A percentile compares a stretch with the other conserved stretches of the same genome.
Evolutionary conservation across 92 coral and sea anemone genomes (phyloP).

Genomic region (Epizoanthus fatuus): DNA sequence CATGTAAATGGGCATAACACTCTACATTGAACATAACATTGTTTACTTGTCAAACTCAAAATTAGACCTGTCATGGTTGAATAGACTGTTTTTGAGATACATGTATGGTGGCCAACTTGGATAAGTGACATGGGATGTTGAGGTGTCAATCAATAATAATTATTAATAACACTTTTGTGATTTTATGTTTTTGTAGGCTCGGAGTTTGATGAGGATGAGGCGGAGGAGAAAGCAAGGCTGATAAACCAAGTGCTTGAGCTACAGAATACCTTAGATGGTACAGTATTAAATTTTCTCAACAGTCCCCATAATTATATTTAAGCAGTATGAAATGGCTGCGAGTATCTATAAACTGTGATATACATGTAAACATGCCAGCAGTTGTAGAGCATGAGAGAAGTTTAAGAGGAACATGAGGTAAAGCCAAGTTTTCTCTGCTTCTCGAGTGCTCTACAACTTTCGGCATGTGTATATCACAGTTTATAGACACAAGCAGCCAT

Average conservation of each 20-base stretch:
- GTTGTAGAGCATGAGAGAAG: no score
- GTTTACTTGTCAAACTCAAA: no score
- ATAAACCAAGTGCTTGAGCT: slow-evolving; percentile 96
- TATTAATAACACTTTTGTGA: not conserved
- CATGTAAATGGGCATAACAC: no score
- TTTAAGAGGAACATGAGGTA: not conserved
- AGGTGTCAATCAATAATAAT: not conserved
- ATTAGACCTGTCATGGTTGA: no score
- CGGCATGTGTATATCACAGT: no score
- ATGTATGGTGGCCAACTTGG: not conserved
- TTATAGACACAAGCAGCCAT: no score
- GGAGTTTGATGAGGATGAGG: slow-evolving; percentile 84
- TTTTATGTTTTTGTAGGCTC: not conserved
- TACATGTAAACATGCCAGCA: no score
- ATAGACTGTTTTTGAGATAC: not conserved
- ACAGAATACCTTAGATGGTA: slow-evolving; percentile 98
- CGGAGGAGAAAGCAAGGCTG: slow-evolving; percentile 91
- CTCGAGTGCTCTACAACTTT: no score
- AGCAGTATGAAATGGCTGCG: no score
- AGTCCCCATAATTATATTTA: not conserved
- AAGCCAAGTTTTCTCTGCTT: no score
- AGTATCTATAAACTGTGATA: no score
- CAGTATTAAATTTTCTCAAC: not conserved
- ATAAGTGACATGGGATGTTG: not conserved
- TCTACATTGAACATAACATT: no score